Evolutionary conservation across 2,113 vertebrate species (phyloP).

Genomic region (Prionailurus viverrinus): DNA sequence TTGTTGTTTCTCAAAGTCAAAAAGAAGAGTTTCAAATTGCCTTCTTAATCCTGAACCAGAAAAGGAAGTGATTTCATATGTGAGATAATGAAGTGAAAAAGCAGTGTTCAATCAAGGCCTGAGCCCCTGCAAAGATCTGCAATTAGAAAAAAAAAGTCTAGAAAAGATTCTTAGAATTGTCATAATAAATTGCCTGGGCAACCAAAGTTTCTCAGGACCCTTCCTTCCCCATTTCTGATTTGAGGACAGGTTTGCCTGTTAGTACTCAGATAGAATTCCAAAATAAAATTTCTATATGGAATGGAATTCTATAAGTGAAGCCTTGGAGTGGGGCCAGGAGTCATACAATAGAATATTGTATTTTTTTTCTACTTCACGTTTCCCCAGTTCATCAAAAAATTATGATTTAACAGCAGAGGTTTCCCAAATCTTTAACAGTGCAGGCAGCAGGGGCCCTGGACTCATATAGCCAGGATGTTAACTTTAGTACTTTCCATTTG

Average conservation of each 20-base stretch:
- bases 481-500: background rate
- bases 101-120: background rate
- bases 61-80: slow-evolving; percentile 51
- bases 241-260: slow-evolving; percentile 33
- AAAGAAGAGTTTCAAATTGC: slow-evolving; percentile 20
- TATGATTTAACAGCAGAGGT: slow-evolving; percentile 64
- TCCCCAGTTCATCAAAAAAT: slow-evolving; percentile 82
- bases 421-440: slow-evolving; percentile 72
- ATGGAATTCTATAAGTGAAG: background rate
- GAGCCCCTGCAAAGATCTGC: background rate
- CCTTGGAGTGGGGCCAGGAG: slow-evolving; percentile 43
- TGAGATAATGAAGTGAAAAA: slow-evolving; percentile 33
- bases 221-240: background rate
- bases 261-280: background rate
- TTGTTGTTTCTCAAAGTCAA: background rate
- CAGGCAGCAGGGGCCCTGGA: background rate
- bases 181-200: slow-evolving; percentile 2
- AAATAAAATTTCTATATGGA: background rate
- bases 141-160: background rate
- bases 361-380: slow-evolving; percentile 77
- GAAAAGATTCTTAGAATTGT: slow-evolving; percentile 51
- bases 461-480: background rate
- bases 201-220: background rate
- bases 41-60: slow-evolving; percentile 51
- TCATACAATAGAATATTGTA: slow-evolving; percentile 64